Conservation (phyloP, 2,113 vertebrate species). For the Platichthys stellatus region DNA sequence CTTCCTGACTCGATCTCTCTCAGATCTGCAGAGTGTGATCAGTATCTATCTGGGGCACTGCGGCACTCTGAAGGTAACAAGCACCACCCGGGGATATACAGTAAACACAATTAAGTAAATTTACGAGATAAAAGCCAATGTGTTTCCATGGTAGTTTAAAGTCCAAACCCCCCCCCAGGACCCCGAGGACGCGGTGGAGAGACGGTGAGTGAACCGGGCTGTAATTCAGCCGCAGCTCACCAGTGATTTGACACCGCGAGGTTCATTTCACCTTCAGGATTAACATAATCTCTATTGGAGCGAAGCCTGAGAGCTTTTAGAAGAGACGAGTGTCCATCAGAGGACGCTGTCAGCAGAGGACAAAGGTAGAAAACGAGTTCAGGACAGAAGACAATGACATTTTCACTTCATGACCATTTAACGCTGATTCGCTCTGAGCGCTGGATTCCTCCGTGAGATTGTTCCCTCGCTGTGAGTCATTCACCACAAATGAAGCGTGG, state of each 20-base stretch:
- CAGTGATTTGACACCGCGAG: constrained; percentile 58
- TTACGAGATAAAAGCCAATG: constrained; percentile 42
- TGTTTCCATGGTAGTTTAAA: constrained; percentile 41
- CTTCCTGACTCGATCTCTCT: background rate
- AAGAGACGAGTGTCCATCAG: constrained; percentile 18
- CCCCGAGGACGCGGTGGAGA: constrained; percentile 3
- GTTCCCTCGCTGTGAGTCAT: background rate
- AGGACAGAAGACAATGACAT: background rate
- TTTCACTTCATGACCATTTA: background rate
- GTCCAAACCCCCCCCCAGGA: constrained; percentile 12
- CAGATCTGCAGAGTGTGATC: constrained; percentile 2
- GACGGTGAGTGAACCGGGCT: background rate
- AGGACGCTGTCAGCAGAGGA: background rate
- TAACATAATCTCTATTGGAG: constrained; percentile 53
- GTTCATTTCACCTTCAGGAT: constrained; percentile 68
- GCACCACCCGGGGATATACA: constrained; percentile 11
- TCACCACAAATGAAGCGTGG: background rate
- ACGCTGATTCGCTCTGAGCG: background rate
- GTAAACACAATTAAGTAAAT: constrained; percentile 55
- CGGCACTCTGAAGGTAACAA: constrained; percentile 30
- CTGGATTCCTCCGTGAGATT: background rate
- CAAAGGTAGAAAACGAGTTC: background rate
- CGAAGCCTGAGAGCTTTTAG: constrained; percentile 22
- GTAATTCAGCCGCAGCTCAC: constrained; percentile 18
- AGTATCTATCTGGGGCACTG: constrained; percentile 27